Evolutionary conservation across 2,888 invertebrate genomes (phyloP).

Genomic region (Drosophila suboccidentalis): DNA sequence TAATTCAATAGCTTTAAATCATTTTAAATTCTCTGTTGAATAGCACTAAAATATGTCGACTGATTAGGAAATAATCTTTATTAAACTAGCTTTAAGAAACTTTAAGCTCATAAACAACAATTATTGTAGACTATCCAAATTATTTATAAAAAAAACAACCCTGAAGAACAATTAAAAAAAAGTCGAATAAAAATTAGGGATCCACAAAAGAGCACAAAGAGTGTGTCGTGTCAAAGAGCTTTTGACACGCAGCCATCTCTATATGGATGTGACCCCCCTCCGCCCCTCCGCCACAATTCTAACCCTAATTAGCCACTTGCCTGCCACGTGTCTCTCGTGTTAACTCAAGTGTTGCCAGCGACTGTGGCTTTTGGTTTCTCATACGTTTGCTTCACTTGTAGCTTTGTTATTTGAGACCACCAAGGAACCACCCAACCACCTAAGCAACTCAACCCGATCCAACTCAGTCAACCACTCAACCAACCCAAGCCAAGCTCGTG

Average conservation of each 20-base stretch:
- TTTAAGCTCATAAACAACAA: not conserved
- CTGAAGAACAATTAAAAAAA: not conserved
- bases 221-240: conserved; percentile 15
- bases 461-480: conserved; percentile 19
- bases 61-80: too few species aligned
- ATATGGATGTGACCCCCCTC: conserved; percentile 7
- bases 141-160: not conserved
- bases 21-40: too few species aligned
- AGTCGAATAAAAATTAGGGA: not conserved
- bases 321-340: conserved; percentile 66
- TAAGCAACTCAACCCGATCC: conserved; percentile 6
- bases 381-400: conserved; percentile 45
- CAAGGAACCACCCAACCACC: conserved; percentile 23
- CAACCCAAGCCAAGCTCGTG: conserved; percentile 17
- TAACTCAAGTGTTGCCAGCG: conserved; percentile 68
- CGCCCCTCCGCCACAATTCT: conserved; percentile 20
- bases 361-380: conserved; percentile 57
- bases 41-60: too few species aligned
- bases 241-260: conserved; percentile 11
- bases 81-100: not conserved
- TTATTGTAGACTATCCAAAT: not conserved
- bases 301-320: conserved; percentile 66
- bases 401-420: conserved; percentile 61
- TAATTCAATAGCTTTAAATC: not conserved
- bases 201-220: not conserved